Percentiles rank a stretch among this genome's conserved stretches.
These are phyloP conservation scores for Tragelaphus scriptus DNA, from an alignment of 2,113 vertebrate genomes.

Conservation along the genomic window DNA sequence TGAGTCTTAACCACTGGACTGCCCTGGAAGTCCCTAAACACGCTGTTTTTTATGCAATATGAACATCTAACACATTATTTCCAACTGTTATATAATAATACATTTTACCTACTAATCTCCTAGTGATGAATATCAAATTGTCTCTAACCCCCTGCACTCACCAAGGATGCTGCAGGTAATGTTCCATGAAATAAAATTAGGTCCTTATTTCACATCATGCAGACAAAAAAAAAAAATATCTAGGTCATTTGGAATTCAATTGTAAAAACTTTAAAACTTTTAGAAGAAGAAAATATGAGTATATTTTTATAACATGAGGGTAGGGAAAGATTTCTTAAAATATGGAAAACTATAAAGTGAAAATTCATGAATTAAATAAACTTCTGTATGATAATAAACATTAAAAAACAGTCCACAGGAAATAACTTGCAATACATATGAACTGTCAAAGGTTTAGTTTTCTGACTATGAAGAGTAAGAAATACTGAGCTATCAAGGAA, in stretches of 20 bases:
- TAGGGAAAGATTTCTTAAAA: not conserved
- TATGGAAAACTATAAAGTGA: not conserved
- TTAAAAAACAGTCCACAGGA: not conserved
- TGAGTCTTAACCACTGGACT: not conserved
- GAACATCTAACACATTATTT: not conserved
- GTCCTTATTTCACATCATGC: not conserved
- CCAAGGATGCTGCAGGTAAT: not conserved
- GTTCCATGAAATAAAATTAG: not conserved
- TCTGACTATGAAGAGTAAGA: not conserved
- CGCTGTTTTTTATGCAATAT: not conserved
- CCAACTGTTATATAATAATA: not conserved
- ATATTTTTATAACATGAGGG: not conserved
- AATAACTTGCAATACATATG: not conserved
- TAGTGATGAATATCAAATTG: not conserved
- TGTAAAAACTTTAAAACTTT: not conserved
- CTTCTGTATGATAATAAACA: not conserved
- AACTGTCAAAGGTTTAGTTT: not conserved
- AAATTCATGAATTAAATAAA: not conserved
- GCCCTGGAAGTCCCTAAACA: not conserved
- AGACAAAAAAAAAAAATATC: not conserved
- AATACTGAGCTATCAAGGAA: not conserved
- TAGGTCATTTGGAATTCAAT: not conserved
- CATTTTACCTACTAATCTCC: not conserved
- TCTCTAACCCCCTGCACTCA: not conserved
- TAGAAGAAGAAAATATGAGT: not conserved